Conservation (phyloP, 2,888 invertebrate genomes). For the Metallyticus violacea region DNA sequence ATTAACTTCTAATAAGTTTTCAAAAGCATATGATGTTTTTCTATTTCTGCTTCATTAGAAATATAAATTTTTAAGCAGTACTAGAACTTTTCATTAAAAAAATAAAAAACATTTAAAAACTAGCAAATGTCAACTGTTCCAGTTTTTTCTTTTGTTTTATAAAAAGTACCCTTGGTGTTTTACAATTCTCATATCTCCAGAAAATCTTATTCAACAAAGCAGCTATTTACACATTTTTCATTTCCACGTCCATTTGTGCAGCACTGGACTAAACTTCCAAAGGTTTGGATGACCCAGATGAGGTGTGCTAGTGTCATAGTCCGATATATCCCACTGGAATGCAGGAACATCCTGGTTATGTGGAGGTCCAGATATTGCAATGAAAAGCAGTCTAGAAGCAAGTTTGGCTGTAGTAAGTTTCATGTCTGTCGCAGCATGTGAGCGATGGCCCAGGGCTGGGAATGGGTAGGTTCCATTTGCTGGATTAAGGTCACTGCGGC, state of each 20-base stretch:
- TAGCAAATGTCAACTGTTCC: neutral
- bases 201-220: neutral
- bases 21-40: no score
- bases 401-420: conserved; percentile 56
- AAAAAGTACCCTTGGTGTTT: no score
- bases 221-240: neutral
- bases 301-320: conserved; percentile 52
- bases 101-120: neutral
- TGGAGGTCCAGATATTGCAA: conserved; percentile 54
- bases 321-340: conserved; percentile 64
- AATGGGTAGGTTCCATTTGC: conserved; percentile 69
- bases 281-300: conserved; percentile 68
- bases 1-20: no score
- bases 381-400: conserved; percentile 49
- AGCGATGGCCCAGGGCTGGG: conserved; percentile 63
- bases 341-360: conserved; percentile 59
- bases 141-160: neutral
- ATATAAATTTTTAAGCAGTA: no score
- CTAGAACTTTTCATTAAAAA: neutral
- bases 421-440: conserved; percentile 67
- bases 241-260: conserved; percentile 49
- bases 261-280: conserved; percentile 60
- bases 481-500: conserved; percentile 68
- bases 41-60: no score
- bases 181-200: neutral